Percentiles rank a stretch among this genome's conserved stretches.
phyloP scores from a whole-genome alignment of 2,888 invertebrate genomes.

The Opisthograptis luteolata region DNA sequence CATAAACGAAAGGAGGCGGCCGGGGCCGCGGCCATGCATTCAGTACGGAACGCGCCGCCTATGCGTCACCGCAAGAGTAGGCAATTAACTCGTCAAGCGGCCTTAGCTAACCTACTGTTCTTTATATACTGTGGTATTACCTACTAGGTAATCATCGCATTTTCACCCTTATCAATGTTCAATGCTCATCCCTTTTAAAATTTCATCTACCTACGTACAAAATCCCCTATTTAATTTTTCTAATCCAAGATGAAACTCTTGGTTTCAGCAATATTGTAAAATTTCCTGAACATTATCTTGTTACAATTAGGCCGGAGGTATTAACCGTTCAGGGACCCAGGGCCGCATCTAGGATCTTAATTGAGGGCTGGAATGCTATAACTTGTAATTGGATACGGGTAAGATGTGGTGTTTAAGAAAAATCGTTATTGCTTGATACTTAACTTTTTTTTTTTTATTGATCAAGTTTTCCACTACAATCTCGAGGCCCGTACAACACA shows the following conservation, averaged over 20 bases:
- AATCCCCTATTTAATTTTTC: slow-evolving; percentile 20
- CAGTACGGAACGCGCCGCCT: no score
- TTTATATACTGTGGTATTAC: no score
- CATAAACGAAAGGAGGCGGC: no score
- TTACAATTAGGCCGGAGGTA: slow-evolving; percentile 26
- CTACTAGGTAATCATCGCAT: slow-evolving; percentile 5
- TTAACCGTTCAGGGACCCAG: slow-evolving; percentile 18
- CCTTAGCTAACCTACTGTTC: no score
- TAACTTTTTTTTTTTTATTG: no score
- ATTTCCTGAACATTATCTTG: slow-evolving; percentile 26
- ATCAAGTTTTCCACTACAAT: no score
- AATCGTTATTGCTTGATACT: neutral
- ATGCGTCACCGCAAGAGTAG: no score
- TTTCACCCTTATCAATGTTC: slow-evolving; percentile 11
- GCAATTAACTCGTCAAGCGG: no score
- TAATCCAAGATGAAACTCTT: slow-evolving; percentile 15
- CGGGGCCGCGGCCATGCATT: no score
- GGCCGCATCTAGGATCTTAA: slow-evolving; percentile 7
- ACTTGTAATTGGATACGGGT: slow-evolving; percentile 2
- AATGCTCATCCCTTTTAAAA: neutral
- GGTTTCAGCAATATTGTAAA: slow-evolving; percentile 26
- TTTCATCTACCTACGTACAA: slow-evolving; percentile 8
- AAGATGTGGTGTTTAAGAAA: neutral
- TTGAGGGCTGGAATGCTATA: slow-evolving; percentile 7
- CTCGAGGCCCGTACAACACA: no score